Evolutionary conservation across 2,888 invertebrate genomes (phyloP).

Genomic region (Heteromyza rotundicornis): DNA sequence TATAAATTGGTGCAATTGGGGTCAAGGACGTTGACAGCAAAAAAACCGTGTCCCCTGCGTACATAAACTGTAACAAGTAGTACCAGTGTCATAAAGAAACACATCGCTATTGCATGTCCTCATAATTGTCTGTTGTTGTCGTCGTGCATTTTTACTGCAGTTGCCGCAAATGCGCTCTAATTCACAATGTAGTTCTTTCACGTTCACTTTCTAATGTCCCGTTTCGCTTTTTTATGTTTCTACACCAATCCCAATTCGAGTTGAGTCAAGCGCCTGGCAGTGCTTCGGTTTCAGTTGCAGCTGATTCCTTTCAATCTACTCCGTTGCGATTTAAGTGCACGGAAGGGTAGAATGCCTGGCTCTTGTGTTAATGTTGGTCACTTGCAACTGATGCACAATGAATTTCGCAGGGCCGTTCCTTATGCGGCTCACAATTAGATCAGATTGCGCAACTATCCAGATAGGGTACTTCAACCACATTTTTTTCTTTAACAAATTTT

Average conservation of each 20-base stretch:
- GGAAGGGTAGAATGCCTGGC: neutral
- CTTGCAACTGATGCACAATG: too few species aligned
- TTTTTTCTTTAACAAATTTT: too few species aligned
- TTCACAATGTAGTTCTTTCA: too few species aligned
- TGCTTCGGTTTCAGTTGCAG: neutral
- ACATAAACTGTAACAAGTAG: conserved; percentile 11
- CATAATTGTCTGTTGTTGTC: conserved; percentile 6
- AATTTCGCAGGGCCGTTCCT: too few species aligned
- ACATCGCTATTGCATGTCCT: conserved; percentile 5
- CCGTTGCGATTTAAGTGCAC: neutral
- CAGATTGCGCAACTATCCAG: too few species aligned
- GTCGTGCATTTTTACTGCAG: conserved; percentile 7
- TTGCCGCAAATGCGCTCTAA: neutral
- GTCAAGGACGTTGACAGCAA: conserved; percentile 35
- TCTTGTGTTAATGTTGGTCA: neutral
- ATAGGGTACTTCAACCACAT: too few species aligned
- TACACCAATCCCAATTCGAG: neutral
- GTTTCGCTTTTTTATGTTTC: neutral
- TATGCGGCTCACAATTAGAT: too few species aligned
- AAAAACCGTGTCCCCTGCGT: conserved; percentile 20
- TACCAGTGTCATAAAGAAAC: neutral
- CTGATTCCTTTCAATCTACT: neutral
- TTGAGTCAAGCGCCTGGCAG: neutral
- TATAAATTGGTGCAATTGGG: conserved; percentile 24
- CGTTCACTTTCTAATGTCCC: neutral